phyloP scores from a whole-genome alignment of 1,140 invertebrate species.

The Solenopsis fugax region DNA sequence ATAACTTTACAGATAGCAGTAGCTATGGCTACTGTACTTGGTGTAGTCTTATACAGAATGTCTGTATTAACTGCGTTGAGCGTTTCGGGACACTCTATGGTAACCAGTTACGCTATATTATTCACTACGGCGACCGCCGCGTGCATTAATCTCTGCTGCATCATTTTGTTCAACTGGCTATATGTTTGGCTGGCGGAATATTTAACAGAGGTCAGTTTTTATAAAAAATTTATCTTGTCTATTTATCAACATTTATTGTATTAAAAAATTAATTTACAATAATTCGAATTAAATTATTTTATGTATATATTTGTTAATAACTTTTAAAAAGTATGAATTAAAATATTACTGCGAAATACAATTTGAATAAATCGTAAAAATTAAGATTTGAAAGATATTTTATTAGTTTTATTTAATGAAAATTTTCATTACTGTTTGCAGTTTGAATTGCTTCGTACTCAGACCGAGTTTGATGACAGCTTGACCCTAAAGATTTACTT shows the following conservation, averaged over 20 bases:
- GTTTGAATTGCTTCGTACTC: slow-evolving; percentile 96
- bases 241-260: not conserved
- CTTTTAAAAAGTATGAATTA: not conserved
- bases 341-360: no score
- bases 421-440: slow-evolving; percentile 65
- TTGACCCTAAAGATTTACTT: slow-evolving; percentile 98
- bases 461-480: slow-evolving; percentile 99
- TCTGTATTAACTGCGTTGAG: slow-evolving; percentile 92
- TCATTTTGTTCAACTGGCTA: slow-evolving; percentile 95
- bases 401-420: not conserved
- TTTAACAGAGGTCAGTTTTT: slow-evolving; percentile 92
- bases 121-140: slow-evolving; percentile 95
- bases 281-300: slow-evolving; percentile 17
- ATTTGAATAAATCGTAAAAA: not conserved
- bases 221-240: not conserved
- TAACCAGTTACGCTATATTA: slow-evolving; percentile 91
- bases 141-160: slow-evolving; percentile 94
- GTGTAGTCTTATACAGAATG: slow-evolving; percentile 97
- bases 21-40: slow-evolving; percentile 95
- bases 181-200: slow-evolving; percentile 96
- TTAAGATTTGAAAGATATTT: not conserved
- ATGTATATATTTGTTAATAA: not conserved
- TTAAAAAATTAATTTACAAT: not conserved
- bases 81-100: slow-evolving; percentile 88
- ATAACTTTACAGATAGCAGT: slow-evolving; percentile 88